Base-by-base conservation (phyloP, 2,113 vertebrate species). In the Brachirus orientalis region DNA sequence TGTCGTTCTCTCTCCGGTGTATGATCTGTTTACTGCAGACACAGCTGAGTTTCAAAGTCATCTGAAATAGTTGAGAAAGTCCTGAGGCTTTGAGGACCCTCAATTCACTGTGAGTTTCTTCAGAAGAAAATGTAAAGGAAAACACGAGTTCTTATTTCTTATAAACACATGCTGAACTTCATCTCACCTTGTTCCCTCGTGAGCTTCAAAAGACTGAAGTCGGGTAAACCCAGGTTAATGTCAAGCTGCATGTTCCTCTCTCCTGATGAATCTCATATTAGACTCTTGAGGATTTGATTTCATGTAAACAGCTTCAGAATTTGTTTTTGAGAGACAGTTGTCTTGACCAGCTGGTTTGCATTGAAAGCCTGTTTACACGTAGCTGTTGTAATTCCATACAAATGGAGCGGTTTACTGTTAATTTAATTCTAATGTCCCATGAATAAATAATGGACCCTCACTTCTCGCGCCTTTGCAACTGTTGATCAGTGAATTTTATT, bases 151-250 rank as follows among this genome's bases (percentile, higher is more conserved):
- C 18, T 11, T 16, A 8, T 52, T 58, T 38, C 9, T 28, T 66
- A 33, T 40, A 28, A 59, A 59, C 47, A 14, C 38, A 43, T 38
- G 2, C 17, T 64, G 46, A 65, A 72, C 69, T 57, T 37, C 10
- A 2, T 1, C 9, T 63, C 43, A 58, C 45, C 62, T 58, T 4
- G 16, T 36, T 51, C 38, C 33, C 55, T 65, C 6, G 22, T 16
- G 28, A 65, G 54, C 54, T 46, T 65, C 47, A 65, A 22, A 57
- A 3, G 6, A 28, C 36, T 10, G 28, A 28, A 28, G 28, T 28
- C 28, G 28, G 28, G 28, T 28, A 28, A 28, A 28, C 50, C 57
- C 10, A 1, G 48, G 53, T 56, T 12, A 53, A 53, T 7, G 36
- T 56, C 43, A 12, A 10, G 18, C 8, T 14, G 33, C 17, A 5